phyloP scores from a whole-genome alignment of 1,140 invertebrate genomes.

The Heliconius congener region DNA sequence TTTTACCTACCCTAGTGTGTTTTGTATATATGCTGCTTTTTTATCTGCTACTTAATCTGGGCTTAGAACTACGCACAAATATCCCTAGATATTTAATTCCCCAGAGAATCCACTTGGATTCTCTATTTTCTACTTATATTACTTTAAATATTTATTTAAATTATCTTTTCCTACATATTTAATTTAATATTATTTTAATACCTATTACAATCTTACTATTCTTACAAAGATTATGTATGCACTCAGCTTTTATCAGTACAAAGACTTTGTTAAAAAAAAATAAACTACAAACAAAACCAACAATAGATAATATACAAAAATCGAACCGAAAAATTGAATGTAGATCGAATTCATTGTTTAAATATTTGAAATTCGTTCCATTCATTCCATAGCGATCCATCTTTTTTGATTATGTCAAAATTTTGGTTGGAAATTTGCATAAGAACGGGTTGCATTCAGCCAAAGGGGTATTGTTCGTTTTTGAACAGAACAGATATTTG shows the following conservation, averaged over 20 bases:
- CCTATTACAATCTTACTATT: not conserved
- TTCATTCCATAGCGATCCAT: conserved; percentile 56
- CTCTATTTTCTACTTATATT: too few species aligned
- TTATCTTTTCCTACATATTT: too few species aligned
- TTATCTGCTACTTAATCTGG: too few species aligned
- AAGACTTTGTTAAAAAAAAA: not conserved
- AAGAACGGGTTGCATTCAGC: conserved; percentile 50
- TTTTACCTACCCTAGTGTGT: too few species aligned
- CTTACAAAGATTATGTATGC: not conserved
- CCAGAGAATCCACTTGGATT: too few species aligned
- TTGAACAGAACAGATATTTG: conserved; percentile 39
- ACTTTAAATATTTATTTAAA: too few species aligned
- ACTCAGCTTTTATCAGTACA: not conserved
- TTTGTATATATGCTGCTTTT: too few species aligned
- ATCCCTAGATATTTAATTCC: too few species aligned
- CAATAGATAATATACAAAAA: conserved; percentile 49
- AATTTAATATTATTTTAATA: too few species aligned
- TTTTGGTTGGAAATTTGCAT: conserved; percentile 50
- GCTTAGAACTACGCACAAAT: too few species aligned
- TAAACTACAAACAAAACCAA: conserved; percentile 18
- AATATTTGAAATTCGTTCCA: conserved; percentile 58
- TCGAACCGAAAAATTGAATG: conserved; percentile 47
- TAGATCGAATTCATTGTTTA: conserved; percentile 56
- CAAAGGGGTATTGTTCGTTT: conserved; percentile 46
- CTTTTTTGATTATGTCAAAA: conserved; percentile 64